Evolutionary conservation across 2,113 vertebrate genomes (phyloP).

Genomic region (Anguilla rostrata): DNA sequence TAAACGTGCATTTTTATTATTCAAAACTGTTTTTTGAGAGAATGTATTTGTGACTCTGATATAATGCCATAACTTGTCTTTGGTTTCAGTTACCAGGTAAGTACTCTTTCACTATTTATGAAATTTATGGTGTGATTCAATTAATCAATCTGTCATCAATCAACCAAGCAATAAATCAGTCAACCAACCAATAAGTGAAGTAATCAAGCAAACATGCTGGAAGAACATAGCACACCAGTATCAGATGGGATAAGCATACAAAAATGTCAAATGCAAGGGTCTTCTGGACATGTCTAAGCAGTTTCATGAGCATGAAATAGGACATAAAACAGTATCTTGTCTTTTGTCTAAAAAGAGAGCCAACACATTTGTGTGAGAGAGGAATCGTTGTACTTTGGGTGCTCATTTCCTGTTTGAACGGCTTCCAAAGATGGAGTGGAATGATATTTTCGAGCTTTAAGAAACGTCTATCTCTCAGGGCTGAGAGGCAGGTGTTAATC

Average conservation of each 20-base stretch:
- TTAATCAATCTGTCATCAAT: not conserved
- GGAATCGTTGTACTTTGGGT: slow-evolving; percentile 23
- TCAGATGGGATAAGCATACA: not conserved
- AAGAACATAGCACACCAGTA: not conserved
- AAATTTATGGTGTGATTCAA: not conserved
- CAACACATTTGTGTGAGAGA: slow-evolving; percentile 13
- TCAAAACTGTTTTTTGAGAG: not conserved
- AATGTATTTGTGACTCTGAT: not conserved
- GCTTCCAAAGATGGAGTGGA: slow-evolving; percentile 20
- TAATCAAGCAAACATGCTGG: not conserved
- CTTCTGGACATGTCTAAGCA: not conserved
- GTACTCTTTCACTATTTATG: not conserved
- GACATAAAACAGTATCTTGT: not conserved
- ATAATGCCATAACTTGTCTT: not conserved
- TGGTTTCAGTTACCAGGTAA: not conserved
- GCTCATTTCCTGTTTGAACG: slow-evolving; percentile 30
- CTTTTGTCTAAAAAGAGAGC: not conserved
- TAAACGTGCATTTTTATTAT: not conserved
- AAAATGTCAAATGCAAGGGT: not conserved
- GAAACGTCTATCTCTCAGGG: slow-evolving; percentile 12
- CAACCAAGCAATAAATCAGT: not conserved
- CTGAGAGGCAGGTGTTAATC: slow-evolving; percentile 34
- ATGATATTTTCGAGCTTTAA: slow-evolving; percentile 19
- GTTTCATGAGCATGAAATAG: slow-evolving; percentile 18
- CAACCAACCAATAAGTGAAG: not conserved